These are phyloP conservation scores for Peromyscus eremicus DNA, from an alignment of 2,797 vertebrate species.

Conservation along the genomic window DNA sequence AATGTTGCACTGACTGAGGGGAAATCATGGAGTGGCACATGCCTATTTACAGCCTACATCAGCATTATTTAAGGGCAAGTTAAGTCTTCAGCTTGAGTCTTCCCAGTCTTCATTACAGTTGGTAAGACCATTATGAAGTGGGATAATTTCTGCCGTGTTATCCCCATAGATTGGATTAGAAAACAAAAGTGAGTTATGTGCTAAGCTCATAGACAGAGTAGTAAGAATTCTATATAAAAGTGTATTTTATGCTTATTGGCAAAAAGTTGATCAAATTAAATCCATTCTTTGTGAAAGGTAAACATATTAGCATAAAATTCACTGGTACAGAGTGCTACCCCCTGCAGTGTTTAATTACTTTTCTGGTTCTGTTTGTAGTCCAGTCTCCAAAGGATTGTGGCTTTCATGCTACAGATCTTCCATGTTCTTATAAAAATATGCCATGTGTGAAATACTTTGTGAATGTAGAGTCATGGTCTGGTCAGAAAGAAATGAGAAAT, in stretches of 20 bases:
- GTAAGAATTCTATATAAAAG: neutral
- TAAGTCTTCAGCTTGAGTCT: neutral
- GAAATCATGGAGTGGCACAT: neutral
- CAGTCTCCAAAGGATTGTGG: neutral
- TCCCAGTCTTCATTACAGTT: neutral
- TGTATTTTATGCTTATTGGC: neutral
- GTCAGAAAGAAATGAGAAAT: neutral
- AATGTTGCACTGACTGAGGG: neutral
- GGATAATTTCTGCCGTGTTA: neutral
- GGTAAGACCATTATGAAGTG: neutral
- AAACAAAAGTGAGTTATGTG: neutral
- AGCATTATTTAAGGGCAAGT: neutral
- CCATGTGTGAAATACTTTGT: neutral
- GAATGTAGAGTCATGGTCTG: neutral
- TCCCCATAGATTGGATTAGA: neutral
- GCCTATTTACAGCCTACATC: neutral
- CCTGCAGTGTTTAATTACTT: neutral
- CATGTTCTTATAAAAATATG: conserved; percentile 2
- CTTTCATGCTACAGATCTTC: neutral
- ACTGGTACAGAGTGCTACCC: neutral
- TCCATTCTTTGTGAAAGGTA: conserved; percentile 15
- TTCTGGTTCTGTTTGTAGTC: neutral
- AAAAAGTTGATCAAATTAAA: neutral
- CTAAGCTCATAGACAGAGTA: no score
- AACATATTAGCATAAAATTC: neutral